These are phyloP conservation scores for Lagocephalus sceleratus DNA, from an alignment of 2,797 vertebrate species.

Conservation along the genomic window DNA sequence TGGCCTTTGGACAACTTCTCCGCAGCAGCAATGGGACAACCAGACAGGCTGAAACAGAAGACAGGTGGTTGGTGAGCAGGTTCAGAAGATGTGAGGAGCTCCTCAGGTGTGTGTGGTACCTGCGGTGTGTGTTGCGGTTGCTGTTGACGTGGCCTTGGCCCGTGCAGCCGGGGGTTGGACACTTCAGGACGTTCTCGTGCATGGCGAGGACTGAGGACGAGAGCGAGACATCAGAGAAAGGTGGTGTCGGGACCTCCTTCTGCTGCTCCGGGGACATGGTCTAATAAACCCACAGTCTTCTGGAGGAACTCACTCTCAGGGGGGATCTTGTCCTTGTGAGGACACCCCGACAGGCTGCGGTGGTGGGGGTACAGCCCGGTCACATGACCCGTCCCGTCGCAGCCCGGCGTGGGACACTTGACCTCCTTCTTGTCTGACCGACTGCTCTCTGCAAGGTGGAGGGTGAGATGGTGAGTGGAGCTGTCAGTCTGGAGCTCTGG, in stretches of 20 bases:
- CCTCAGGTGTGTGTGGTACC: too few species aligned
- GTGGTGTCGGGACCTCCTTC: conserved; percentile 4
- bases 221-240: conserved; percentile 8
- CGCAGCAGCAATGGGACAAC: conserved; percentile 95
- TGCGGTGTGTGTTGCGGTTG: conserved; percentile 98
- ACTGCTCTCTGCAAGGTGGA: conserved; percentile 79
- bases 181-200: conserved; percentile 98
- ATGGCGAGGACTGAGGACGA: conserved; percentile 87
- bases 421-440: conserved; percentile 93
- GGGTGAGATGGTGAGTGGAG: conserved; percentile 21
- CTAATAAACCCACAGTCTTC: not conserved
- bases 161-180: conserved; percentile 96
- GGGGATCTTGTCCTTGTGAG: conserved; percentile 98
- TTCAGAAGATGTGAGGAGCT: conserved; percentile 7
- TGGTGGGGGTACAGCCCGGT: conserved; percentile 98
- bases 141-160: conserved; percentile 99
- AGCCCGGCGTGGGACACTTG: conserved; percentile 97
- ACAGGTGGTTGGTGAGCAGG: too few species aligned
- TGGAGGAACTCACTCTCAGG: conserved; percentile 89
- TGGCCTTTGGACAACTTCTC: conserved; percentile 94
- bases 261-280: too few species aligned
- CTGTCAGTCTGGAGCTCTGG: too few species aligned
- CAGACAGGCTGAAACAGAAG: conserved; percentile 81
- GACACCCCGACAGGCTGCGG: conserved; percentile 95
- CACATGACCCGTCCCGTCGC: conserved; percentile 94